These are phyloP conservation scores for Brachionus angularis DNA, from an alignment of 1,140 invertebrate species.

Conservation along the genomic window DNA sequence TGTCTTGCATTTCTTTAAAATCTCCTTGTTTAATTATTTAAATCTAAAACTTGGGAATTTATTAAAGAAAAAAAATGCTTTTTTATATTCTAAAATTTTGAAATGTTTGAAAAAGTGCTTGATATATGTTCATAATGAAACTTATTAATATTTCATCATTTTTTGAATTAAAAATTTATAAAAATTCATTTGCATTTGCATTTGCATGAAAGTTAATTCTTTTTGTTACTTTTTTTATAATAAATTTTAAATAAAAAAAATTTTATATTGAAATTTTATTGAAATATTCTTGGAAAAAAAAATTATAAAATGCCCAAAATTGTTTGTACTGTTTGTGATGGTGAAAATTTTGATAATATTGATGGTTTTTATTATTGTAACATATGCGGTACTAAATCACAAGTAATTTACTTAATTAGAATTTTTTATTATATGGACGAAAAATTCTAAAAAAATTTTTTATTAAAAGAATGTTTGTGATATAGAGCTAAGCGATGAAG, in stretches of 20 bases:
- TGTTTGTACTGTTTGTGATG: constrained; percentile 26
- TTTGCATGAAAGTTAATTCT: too few relatives aligned
- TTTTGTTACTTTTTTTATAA: too few relatives aligned
- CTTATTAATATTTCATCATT: constrained; percentile 40
- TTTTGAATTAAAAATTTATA: neutral
- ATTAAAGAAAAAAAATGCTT: neutral
- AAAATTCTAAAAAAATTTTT: neutral
- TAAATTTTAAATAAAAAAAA: neutral
- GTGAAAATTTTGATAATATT: constrained; percentile 37
- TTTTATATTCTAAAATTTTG: neutral
- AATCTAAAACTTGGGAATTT: neutral
- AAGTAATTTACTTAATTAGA: neutral
- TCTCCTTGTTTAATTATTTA: neutral
- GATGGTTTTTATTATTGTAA: constrained; percentile 41
- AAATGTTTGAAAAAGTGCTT: neutral
- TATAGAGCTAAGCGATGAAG: constrained; percentile 39
- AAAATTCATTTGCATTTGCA: too few relatives aligned
- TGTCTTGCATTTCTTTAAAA: constrained; percentile 29
- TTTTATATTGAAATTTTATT: too few relatives aligned
- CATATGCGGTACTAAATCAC: neutral
- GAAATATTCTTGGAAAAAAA: neutral
- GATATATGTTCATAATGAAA: neutral
- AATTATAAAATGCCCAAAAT: constrained; percentile 41
- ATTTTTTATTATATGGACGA: neutral
- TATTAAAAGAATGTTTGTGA: constrained; percentile 35